A percentile compares a stretch with the other conserved stretches of the same genome.
Evolutionary conservation across 2,888 invertebrate genomes (phyloP).

Genomic region (Agrotis puta): DNA sequence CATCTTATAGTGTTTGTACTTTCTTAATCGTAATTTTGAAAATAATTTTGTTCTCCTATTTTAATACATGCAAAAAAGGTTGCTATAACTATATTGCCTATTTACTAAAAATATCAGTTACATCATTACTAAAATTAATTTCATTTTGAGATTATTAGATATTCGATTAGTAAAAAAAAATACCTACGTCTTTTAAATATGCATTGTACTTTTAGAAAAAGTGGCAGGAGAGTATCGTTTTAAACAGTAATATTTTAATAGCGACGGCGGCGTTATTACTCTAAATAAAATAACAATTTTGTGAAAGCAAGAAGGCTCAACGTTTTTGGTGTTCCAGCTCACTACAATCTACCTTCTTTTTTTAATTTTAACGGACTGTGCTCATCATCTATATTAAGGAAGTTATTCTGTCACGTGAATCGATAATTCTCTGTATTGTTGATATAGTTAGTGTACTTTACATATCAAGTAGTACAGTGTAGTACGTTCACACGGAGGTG

Average conservation of each 20-base stretch:
- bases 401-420: constrained; percentile 3
- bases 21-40: constrained; percentile 33
- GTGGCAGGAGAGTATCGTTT: constrained; percentile 50
- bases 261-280: constrained; percentile 9
- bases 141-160: constrained; percentile 38
- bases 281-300: constrained; percentile 2
- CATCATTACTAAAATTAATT: constrained; percentile 18
- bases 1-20: constrained; percentile 60
- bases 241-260: constrained; percentile 7
- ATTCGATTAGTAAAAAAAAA: constrained; percentile 47
- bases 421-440: constrained; percentile 4
- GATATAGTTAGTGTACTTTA: constrained; percentile 13
- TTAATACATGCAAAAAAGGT: constrained; percentile 5
- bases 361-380: constrained; percentile 1
- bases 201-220: constrained; percentile 50
- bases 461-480: constrained; percentile 19
- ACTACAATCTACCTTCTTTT: not conserved
- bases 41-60: not conserved
- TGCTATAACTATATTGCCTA: constrained; percentile 29
- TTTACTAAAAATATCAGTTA: constrained; percentile 18
- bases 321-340: not conserved
- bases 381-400: not conserved
- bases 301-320: not conserved
- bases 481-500: constrained; percentile 79
- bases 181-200: constrained; percentile 29